Percentiles rank a stretch among this genome's conserved stretches.
These are phyloP conservation scores for Pterobdella sp. DNA, from an alignment of 2,888 invertebrate species.

Conservation along the genomic window DNA sequence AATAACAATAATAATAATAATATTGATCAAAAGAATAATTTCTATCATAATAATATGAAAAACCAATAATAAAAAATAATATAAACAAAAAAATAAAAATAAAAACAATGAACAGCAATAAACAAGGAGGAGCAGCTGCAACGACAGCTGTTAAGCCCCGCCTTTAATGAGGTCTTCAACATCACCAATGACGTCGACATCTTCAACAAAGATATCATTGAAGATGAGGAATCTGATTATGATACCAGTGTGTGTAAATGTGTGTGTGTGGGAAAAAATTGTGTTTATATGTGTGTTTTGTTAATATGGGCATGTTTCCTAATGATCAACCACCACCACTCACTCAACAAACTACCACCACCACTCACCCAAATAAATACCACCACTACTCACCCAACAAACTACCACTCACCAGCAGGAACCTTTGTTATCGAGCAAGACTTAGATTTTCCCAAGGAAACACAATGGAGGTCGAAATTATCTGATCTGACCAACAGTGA, in stretches of 20 bases:
- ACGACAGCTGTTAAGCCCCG: not conserved
- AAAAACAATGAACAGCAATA: too few relatives aligned
- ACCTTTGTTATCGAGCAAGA: slow-evolving; percentile 14
- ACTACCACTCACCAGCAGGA: not conserved
- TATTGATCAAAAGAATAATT: too few relatives aligned
- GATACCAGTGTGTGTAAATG: not conserved
- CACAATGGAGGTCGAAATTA: not conserved
- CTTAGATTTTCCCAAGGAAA: slow-evolving; percentile 8
- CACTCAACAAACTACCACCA: not conserved
- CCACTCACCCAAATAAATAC: not conserved
- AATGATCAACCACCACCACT: not conserved
- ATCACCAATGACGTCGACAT: slow-evolving; percentile 6
- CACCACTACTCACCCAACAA: not conserved
- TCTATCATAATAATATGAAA: too few relatives aligned
- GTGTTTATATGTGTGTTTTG: not conserved
- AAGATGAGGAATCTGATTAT: not conserved
- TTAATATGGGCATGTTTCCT: not conserved
- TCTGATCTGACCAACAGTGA: slow-evolving; percentile 10
- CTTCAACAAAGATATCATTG: slow-evolving; percentile 6
- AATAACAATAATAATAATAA: too few relatives aligned
- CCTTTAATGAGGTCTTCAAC: not conserved
- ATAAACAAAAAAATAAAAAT: too few relatives aligned
- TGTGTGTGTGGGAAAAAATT: not conserved
- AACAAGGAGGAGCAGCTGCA: slow-evolving; percentile 2
- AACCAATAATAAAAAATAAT: not conserved